Conservation (phyloP, 2,797 vertebrate genomes). For the Sebastiscus tertius region DNA sequence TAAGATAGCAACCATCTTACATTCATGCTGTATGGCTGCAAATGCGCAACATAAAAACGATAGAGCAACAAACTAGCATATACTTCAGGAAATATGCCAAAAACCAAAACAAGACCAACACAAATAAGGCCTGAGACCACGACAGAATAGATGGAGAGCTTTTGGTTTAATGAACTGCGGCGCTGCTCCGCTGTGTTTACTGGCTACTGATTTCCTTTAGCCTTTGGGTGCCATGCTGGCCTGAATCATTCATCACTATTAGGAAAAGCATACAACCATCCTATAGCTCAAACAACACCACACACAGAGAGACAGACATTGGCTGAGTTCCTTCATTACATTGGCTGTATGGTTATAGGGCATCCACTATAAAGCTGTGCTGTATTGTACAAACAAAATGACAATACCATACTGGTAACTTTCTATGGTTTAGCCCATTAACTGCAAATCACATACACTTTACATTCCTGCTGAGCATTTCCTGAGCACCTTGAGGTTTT, state of each 20-base stretch:
- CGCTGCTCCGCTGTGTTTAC: conserved; percentile 43
- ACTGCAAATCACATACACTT: conserved; percentile 23
- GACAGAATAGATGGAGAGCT: conserved; percentile 6
- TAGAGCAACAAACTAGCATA: not conserved
- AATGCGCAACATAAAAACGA: not conserved
- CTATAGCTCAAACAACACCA: conserved; percentile 8
- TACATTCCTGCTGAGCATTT: conserved; percentile 21
- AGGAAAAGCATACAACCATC: conserved; percentile 7
- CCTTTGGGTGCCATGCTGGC: conserved; percentile 46
- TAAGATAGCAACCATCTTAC: not conserved
- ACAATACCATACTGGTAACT: not conserved
- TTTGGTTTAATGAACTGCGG: conserved; percentile 30
- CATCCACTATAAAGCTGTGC: not conserved
- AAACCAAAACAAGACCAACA: not conserved
- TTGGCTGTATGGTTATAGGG: not conserved
- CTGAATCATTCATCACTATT: conserved; percentile 65
- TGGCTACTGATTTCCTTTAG: conserved; percentile 68
- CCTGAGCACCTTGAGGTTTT: not conserved
- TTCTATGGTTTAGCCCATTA: conserved; percentile 23
- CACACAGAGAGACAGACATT: not conserved
- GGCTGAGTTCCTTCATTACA: not conserved
- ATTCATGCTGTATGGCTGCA: not conserved
- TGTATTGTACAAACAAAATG: not conserved
- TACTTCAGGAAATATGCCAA: not conserved
- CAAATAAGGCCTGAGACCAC: not conserved